These are phyloP conservation scores for Phataginus tricuspis DNA, from an alignment of 2,797 vertebrate genomes.

Conservation along the genomic window DNA sequence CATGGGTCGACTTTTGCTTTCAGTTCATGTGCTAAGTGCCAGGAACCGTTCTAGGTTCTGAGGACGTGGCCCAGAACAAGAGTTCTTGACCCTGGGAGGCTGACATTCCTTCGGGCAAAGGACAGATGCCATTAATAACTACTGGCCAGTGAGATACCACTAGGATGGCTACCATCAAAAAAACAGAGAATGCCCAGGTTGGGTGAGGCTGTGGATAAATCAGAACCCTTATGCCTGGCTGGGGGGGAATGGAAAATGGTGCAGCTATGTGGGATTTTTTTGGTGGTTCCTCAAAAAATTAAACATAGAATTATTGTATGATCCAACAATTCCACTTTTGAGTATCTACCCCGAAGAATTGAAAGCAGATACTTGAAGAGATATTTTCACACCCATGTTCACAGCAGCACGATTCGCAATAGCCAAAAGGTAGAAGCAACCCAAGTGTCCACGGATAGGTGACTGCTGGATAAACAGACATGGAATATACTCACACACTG, in stretches of 20 bases:
- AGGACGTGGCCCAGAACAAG: accelerated
- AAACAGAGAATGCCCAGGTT: background rate
- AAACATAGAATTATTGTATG: accelerated
- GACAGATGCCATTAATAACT: background rate
- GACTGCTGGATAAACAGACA: background rate
- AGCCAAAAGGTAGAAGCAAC: background rate
- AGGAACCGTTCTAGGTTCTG: background rate
- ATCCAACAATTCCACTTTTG: background rate
- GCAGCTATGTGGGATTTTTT: background rate
- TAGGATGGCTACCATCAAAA: background rate
- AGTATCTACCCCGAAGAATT: accelerated
- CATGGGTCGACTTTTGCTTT: accelerated
- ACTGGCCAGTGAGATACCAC: background rate
- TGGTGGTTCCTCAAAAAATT: background rate
- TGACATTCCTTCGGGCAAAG: background rate
- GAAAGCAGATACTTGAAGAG: background rate
- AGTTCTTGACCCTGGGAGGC: background rate
- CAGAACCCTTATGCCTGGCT: accelerated
- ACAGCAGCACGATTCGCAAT: too few species aligned
- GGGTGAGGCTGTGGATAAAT: background rate
- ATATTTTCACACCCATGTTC: accelerated
- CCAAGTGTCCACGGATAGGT: accelerated
- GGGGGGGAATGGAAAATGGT: background rate
- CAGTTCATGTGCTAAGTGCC: accelerated
- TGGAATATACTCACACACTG: too few species aligned